Base-by-base conservation (phyloP, 2,888 invertebrate species). In the Oscheius sp. region DNA sequence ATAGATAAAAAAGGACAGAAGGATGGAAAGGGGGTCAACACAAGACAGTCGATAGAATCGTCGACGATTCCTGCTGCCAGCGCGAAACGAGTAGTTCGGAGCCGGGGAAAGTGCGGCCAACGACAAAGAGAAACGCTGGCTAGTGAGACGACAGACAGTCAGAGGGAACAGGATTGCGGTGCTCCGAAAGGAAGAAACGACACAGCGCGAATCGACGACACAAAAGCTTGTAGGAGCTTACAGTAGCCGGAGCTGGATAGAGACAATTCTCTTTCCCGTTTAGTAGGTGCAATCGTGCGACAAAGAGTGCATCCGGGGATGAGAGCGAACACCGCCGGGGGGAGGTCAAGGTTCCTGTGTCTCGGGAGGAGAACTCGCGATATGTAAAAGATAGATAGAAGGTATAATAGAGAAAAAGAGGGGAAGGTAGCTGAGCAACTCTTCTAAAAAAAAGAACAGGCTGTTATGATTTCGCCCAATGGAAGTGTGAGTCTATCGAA, bases 261-360 rank as follows among this genome's bases (percentile, higher is more conserved):
- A 36, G 36, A 36, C 36, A 36, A 36, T 36, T 36, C 8, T 36
- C 36, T 14, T 14, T 24, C 47, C 47, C 47, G 47, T 47, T 47
- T 47, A 47, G 47, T 47, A 47, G 47, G 47, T 47, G 47, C 47
- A 47, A 47, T 47, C 47, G 54, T 54, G 59, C 59, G 59, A n/a
- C n/a, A n/a, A 41, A 41, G 59, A 59, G 59, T 59, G 59, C 59
- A 59, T 59, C 59, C 59, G 59, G 41, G 59, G 54, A 54, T 54
- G 54, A 33, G 54, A 54, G 54, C 54, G 54, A 54, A 54, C 54
- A 54, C 54, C 20, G 20, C 50, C 50, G 28, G 54, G 20, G 32
- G 54, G 33, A 54, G 54, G 54, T 54, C 54, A 54, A 54, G 54
- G 54, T 54, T 54, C 33, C 54, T 24, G 22, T 22, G 54, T 54